A percentile compares a stretch with the other conserved stretches of the same genome.
These are phyloP conservation scores for Choloepus didactylus DNA, from an alignment of 2,797 vertebrate species.

Conservation along the genomic window DNA sequence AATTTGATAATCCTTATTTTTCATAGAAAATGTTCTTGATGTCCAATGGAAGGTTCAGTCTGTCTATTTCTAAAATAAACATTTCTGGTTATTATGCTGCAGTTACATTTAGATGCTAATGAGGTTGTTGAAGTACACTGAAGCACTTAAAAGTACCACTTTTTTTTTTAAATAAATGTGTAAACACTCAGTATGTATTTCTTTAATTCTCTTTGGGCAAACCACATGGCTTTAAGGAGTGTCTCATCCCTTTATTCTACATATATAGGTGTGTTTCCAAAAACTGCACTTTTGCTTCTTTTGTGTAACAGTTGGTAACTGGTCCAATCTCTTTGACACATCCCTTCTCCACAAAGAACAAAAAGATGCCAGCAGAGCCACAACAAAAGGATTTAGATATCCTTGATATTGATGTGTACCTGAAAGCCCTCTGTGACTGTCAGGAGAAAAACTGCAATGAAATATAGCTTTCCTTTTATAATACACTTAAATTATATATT, in stretches of 20 bases:
- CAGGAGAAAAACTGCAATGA: neutral
- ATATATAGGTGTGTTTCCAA: neutral
- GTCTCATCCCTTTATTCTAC: neutral
- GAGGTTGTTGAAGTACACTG: neutral
- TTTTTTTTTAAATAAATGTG: neutral
- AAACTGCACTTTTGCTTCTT: neutral
- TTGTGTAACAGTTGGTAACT: neutral
- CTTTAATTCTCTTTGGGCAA: neutral
- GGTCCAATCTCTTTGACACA: neutral
- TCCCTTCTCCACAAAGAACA: neutral
- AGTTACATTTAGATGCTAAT: neutral
- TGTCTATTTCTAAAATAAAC: slow-evolving; percentile 2
- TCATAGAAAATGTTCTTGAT: slow-evolving; percentile 31
- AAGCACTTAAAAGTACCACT: neutral
- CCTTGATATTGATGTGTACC: neutral
- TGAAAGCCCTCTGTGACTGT: neutral
- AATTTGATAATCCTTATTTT: neutral
- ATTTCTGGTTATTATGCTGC: neutral
- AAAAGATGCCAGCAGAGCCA: neutral
- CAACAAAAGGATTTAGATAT: neutral
- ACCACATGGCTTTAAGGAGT: neutral
- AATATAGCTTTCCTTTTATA: neutral
- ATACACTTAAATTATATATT: neutral
- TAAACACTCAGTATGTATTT: neutral
- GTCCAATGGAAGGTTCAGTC: neutral